These are phyloP conservation scores for Ecliptopera silaceata DNA, from an alignment of 2,888 invertebrate species.

Conservation along the genomic window DNA sequence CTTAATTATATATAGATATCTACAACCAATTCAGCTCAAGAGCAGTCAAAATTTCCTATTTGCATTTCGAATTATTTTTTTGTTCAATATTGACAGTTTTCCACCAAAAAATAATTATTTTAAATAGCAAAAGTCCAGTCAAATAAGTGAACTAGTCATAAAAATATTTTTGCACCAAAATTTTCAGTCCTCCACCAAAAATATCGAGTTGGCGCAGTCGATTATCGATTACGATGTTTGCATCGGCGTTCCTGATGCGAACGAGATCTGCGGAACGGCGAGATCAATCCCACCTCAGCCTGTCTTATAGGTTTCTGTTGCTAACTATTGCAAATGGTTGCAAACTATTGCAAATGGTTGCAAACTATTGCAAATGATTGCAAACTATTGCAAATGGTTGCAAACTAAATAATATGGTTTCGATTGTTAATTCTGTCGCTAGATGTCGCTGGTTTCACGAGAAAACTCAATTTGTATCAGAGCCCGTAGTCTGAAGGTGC, in stretches of 20 bases:
- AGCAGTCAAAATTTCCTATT: too few relatives aligned
- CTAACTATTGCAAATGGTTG: background rate
- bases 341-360: too few relatives aligned
- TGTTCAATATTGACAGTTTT: too few relatives aligned
- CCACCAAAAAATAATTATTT: too few relatives aligned
- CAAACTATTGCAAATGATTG: too few relatives aligned
- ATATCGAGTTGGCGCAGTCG: slow-evolving; percentile 56
- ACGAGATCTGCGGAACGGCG: slow-evolving; percentile 38
- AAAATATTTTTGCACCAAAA: slow-evolving; percentile 1
- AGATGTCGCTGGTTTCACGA: slow-evolving; percentile 7
- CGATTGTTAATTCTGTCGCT: slow-evolving; percentile 7
- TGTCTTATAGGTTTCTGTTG: slow-evolving; percentile 24
- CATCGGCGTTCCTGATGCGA: slow-evolving; percentile 37
- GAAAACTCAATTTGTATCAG: background rate
- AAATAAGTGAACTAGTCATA: too few relatives aligned
- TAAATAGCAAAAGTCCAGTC: too few relatives aligned
- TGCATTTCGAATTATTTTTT: too few relatives aligned
- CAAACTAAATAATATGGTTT: background rate
- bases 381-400: background rate
- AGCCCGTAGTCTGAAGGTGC: too few relatives aligned
- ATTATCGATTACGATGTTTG: slow-evolving; percentile 46
- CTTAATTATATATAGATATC: too few relatives aligned
- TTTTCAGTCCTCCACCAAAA: slow-evolving; percentile 41
- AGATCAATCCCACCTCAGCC: slow-evolving; percentile 21
- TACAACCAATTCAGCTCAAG: too few relatives aligned